Evolutionary conservation across 1,140 invertebrate species (phyloP).

Genomic region (Patella vulgata): DNA sequence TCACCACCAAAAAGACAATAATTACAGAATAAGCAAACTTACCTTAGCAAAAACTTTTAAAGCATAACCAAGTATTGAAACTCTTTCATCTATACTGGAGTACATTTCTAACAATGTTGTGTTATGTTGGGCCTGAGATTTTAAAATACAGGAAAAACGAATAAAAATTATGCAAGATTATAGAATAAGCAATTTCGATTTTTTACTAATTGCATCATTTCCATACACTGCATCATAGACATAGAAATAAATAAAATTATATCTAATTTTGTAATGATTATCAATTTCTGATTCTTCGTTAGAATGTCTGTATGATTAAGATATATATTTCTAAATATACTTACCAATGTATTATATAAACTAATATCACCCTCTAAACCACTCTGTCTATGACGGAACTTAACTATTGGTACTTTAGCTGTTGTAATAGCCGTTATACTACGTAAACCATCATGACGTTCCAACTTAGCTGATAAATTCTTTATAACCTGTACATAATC

Average conservation of each 20-base stretch:
- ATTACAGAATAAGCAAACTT: constrained; percentile 20
- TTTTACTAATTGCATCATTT: background rate
- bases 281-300: background rate
- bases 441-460: constrained; percentile 59
- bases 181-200: background rate
- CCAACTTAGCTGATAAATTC: constrained; percentile 65
- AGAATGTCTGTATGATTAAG: background rate
- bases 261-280: background rate
- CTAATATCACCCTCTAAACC: constrained; percentile 74
- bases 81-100: constrained; percentile 70
- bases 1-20: too few species aligned
- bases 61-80: constrained; percentile 71
- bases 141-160: constrained; percentile 12
- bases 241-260: constrained; percentile 1
- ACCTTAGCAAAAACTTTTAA: constrained; percentile 74
- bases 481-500: constrained; percentile 66
- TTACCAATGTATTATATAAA: constrained; percentile 72
- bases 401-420: constrained; percentile 77
- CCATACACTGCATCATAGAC: background rate
- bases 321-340: too few species aligned
- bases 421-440: constrained; percentile 71
- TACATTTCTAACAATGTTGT: constrained; percentile 71
- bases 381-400: constrained; percentile 69
- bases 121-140: constrained; percentile 70
- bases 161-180: too few species aligned